Evolutionary conservation across 2,113 vertebrate species (phyloP).

Genomic region (Calonectris borealis): DNA sequence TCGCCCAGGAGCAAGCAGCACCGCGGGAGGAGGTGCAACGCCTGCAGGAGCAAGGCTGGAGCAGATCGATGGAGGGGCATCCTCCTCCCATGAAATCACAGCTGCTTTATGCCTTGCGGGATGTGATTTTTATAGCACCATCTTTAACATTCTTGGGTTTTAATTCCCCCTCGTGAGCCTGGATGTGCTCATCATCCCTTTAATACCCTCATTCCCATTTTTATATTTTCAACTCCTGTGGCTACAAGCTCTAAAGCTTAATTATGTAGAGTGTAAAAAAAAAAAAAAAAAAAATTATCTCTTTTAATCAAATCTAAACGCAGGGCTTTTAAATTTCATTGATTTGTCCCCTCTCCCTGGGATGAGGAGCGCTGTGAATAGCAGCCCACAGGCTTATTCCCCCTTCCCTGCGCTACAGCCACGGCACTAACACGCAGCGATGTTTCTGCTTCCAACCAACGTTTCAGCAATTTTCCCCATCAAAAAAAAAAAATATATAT

Average conservation of each 20-base stretch:
- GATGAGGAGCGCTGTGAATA: not conserved
- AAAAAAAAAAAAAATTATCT: not conserved
- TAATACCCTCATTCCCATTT: not conserved
- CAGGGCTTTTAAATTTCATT: not conserved
- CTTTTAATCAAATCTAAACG: not conserved
- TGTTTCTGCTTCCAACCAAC: not conserved
- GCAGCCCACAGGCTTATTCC: not conserved
- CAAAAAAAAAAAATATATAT: not conserved
- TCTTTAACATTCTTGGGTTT: not conserved
- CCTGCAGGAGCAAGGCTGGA: not conserved
- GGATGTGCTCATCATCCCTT: not conserved
- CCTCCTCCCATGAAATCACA: not conserved
- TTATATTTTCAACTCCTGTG: not conserved
- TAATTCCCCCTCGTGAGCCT: not conserved
- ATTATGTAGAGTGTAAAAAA: not conserved
- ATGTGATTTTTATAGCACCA: not conserved
- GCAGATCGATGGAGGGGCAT: not conserved
- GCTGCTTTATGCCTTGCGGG: not conserved
- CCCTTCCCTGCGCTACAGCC: not conserved
- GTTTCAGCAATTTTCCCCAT: not conserved
- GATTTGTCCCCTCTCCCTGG: not conserved
- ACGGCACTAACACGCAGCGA: not conserved
- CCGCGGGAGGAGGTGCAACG: fast-evolving
- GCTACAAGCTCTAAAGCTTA: not conserved
- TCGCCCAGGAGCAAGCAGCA: not conserved